Percentiles rank a stretch among this genome's conserved stretches.
Evolutionary conservation across 2,113 vertebrate species (phyloP).

Genomic region (Anhinga rufa): DNA sequence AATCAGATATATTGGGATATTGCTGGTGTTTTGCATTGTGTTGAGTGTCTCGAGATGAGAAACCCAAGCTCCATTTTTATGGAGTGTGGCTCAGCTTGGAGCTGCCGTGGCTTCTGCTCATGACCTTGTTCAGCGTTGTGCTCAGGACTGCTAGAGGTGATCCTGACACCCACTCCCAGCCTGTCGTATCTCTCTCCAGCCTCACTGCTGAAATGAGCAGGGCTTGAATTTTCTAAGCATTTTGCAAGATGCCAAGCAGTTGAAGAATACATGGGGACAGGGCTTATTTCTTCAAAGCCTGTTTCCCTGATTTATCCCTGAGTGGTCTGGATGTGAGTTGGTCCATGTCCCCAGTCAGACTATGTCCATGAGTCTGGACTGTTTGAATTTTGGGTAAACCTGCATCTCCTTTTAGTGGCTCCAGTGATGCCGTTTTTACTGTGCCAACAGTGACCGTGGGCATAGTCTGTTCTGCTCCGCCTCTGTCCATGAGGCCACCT

Average conservation of each 20-base stretch:
- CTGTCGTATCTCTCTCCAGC: background rate
- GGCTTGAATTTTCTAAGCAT: background rate
- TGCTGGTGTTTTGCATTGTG: background rate
- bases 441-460: rapidly evolving
- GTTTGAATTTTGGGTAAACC: background rate
- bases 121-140: background rate
- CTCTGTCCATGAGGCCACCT: background rate
- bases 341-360: rapidly evolving
- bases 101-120: background rate
- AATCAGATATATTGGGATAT: rapidly evolving
- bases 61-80: background rate
- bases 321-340: background rate
- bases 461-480: background rate
- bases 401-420: background rate
- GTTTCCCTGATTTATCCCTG: background rate
- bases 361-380: background rate
- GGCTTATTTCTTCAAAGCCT: background rate
- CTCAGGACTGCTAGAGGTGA: background rate
- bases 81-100: rapidly evolving
- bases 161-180: background rate
- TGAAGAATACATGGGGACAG: rapidly evolving
- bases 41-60: background rate
- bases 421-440: background rate
- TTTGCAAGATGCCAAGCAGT: background rate
- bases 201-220: background rate